Base-by-base conservation (phyloP, 1,140 invertebrate genomes). In the Papilio xuthus region DNA sequence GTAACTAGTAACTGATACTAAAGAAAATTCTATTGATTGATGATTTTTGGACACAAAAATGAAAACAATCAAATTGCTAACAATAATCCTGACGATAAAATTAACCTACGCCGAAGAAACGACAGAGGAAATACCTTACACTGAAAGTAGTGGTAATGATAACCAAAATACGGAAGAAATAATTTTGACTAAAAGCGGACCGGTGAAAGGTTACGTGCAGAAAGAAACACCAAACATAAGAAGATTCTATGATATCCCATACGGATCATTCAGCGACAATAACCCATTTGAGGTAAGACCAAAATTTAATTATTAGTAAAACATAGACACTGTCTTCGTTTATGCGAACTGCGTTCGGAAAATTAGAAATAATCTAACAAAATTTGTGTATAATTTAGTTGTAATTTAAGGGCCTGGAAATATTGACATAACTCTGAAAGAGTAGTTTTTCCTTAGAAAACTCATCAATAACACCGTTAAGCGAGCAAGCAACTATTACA, bases 211-310 rank as follows among this genome's bases (percentile, higher is more conserved):
- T n/a, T 26, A 44, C 28, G 15, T 37, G 37, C 79, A 76, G 23
- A 10, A 78, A 77, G 50, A 80, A 12, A 69, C 78, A 28, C 60
- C 72, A 10, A 81, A 77, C 1, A 80, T 87, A 41, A 18, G 79
- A 37, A 72, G 79, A 69, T 83, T 78, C 79, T 82, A 83, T 44
- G 85, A 87, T 60, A 82, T 87, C 73, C 84, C 85, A 7, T 87
- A 87, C 37, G 85, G 84, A 18, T 60, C 37, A 26, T 85, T 85
- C 73, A 60, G 56, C 41, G 71, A 41, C 15, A 60, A 78, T 32
- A 53, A 76, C 13, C 85, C 84, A n/a, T 82, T 87, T 73, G 82
- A 85, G 81, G 85, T 87, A 84, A 42, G 26, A 72, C 56, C 37
- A 53, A 4, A 15, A 60, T 26, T 53, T 20, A 53, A 53, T 53